Conservation (phyloP, 2,797 vertebrate genomes). For the Sylvilagus floridanus region DNA sequence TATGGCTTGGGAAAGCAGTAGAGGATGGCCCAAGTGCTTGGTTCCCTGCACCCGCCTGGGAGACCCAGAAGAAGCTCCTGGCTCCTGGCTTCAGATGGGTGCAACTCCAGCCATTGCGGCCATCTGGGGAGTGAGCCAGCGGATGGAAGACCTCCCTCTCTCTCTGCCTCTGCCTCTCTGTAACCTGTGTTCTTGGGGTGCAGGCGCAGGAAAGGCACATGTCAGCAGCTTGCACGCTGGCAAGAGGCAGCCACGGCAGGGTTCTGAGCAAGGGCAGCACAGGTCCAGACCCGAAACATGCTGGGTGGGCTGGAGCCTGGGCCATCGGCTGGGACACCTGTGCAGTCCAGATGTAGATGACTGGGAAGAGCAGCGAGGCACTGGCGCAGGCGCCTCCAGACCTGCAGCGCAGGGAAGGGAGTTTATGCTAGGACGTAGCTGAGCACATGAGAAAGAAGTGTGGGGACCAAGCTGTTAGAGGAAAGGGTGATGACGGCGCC, state of each 20-base stretch:
- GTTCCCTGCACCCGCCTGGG: too few species aligned
- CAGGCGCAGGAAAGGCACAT: neutral
- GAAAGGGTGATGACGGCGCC: too few species aligned
- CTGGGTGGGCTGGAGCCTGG: neutral
- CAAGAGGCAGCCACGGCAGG: neutral
- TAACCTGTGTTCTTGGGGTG: neutral
- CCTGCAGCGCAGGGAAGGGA: too few species aligned
- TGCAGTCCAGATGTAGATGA: neutral
- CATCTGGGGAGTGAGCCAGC: too few species aligned
- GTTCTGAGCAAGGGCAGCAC: neutral
- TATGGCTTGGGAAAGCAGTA: too few species aligned
- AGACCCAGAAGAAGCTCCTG: too few species aligned
- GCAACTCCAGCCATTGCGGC: too few species aligned
- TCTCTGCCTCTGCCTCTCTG: too few species aligned
- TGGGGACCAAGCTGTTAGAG: neutral
- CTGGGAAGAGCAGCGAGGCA: neutral
- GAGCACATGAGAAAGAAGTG: neutral
- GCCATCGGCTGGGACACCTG: neutral
- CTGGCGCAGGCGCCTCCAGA: too few species aligned
- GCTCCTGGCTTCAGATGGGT: too few species aligned
- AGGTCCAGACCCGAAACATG: neutral
- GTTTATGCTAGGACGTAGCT: neutral
- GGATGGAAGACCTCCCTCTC: too few species aligned
- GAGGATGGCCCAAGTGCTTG: too few species aligned
- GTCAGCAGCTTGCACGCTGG: neutral